Conservation (phyloP, 2,113 vertebrate species). For the Struthio camelus region DNA sequence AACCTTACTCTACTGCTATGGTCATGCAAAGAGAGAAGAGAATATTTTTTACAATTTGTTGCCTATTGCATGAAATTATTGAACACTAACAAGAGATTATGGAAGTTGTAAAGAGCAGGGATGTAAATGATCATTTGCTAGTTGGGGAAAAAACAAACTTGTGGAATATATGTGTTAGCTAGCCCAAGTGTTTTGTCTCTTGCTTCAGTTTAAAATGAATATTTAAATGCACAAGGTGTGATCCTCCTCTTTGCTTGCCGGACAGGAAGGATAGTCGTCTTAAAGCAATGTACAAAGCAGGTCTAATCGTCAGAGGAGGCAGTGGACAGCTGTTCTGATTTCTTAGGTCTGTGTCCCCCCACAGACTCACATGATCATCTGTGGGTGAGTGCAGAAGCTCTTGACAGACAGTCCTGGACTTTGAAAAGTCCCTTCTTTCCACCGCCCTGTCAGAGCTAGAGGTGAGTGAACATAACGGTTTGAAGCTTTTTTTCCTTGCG, state of each 20-base stretch:
- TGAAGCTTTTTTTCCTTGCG: neutral
- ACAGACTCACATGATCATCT: neutral
- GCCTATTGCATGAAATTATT: neutral
- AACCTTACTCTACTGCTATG: neutral
- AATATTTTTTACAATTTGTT: neutral
- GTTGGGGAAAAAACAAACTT: no score
- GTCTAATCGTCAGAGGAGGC: neutral
- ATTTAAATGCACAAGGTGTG: neutral
- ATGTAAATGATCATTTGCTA: no score
- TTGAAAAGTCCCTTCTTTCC: neutral
- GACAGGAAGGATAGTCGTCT: neutral
- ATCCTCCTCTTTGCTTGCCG: neutral
- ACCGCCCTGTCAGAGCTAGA: neutral
- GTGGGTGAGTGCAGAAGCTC: neutral
- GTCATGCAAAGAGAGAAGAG: neutral
- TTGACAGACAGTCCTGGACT: neutral
- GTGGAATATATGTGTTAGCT: neutral
- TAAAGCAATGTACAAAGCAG: fast-evolving
- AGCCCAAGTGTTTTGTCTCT: neutral
- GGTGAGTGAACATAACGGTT: neutral
- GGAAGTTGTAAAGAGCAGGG: neutral
- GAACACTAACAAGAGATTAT: neutral
- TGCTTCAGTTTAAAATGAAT: neutral
- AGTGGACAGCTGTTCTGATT: neutral
- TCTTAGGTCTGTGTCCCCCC: neutral